These are phyloP conservation scores for Sardinella longiceps DNA, from an alignment of 2,797 vertebrate genomes.

Conservation along the genomic window DNA sequence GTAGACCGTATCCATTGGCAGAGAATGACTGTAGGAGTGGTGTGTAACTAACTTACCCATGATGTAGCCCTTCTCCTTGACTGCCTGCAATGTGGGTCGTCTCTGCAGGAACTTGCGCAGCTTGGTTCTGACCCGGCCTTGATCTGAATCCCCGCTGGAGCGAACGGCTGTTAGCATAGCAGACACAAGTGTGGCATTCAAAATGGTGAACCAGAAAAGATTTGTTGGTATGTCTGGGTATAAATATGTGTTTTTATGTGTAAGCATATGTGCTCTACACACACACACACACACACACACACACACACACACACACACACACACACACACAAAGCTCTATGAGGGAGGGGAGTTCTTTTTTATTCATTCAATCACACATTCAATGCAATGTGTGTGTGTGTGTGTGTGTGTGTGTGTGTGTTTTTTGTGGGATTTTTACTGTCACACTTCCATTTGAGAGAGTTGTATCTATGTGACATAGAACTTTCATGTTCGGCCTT, in stretches of 20 bases:
- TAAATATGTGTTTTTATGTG: neutral
- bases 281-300: too few relatives aligned
- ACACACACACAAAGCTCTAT: conserved; percentile 52
- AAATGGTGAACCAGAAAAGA: neutral
- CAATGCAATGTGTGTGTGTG: neutral
- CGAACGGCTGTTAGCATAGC: conserved; percentile 46
- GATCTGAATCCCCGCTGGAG: conserved; percentile 66
- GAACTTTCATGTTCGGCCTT: neutral
- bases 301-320: too few relatives aligned
- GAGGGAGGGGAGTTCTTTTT: neutral
- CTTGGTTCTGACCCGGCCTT: conserved; percentile 75
- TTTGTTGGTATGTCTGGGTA: neutral
- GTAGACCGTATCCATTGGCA: too few relatives aligned
- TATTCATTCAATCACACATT: too few relatives aligned
- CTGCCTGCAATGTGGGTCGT: conserved; percentile 80
- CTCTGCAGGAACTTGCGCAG: conserved; percentile 81
- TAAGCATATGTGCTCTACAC: neutral
- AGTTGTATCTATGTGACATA: neutral
- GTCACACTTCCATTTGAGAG: conserved; percentile 57
- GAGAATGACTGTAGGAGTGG: neutral
- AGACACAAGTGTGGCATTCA: neutral
- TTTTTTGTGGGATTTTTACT: neutral
- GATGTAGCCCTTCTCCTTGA: conserved; percentile 84
- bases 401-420: neutral
- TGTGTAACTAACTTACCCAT: conserved; percentile 64